Percentiles rank a stretch among this genome's conserved stretches.
Conservation (phyloP, 2,888 invertebrate species). For the Odontocerum albicorne region DNA sequence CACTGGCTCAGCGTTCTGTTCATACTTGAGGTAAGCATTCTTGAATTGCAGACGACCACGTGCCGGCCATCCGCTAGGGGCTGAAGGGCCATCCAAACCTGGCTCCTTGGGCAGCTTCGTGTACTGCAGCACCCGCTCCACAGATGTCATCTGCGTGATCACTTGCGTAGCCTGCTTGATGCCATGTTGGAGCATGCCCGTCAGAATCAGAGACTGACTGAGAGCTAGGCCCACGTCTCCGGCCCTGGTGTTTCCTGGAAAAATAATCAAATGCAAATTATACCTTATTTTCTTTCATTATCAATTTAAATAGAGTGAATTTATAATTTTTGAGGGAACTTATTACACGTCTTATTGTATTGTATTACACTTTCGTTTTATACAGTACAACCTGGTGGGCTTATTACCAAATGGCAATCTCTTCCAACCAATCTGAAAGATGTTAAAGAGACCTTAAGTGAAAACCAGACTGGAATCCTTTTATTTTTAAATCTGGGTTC, state of each 20-base stretch:
- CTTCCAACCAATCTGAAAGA: too few species aligned
- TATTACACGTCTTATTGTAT: too few species aligned
- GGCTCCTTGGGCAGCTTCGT: slow-evolving; percentile 72
- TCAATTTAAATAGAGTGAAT: not conserved
- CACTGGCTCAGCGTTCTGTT: slow-evolving; percentile 63
- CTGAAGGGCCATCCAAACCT: slow-evolving; percentile 61
- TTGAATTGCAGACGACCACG: slow-evolving; percentile 62
- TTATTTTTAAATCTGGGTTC: too few species aligned
- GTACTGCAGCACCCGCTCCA: slow-evolving; percentile 81
- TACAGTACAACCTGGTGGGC: too few species aligned
- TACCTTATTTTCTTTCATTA: not conserved
- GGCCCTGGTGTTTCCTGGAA: slow-evolving; percentile 57
- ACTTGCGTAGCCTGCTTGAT: slow-evolving; percentile 79
- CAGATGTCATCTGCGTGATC: slow-evolving; percentile 76
- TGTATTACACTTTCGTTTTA: too few species aligned
- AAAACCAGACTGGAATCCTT: too few species aligned
- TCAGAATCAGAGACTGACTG: slow-evolving; percentile 71
- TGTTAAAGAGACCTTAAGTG: too few species aligned
- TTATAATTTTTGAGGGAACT: too few species aligned
- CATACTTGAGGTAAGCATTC: slow-evolving; percentile 65
- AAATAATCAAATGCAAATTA: slow-evolving; percentile 1
- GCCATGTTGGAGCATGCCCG: slow-evolving; percentile 81
- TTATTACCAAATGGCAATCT: too few species aligned
- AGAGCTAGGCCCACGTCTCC: slow-evolving; percentile 73
- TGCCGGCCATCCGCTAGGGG: slow-evolving; percentile 63